These are phyloP conservation scores for Dendrolimus houi DNA, from an alignment of 2,888 invertebrate genomes.

Conservation along the genomic window DNA sequence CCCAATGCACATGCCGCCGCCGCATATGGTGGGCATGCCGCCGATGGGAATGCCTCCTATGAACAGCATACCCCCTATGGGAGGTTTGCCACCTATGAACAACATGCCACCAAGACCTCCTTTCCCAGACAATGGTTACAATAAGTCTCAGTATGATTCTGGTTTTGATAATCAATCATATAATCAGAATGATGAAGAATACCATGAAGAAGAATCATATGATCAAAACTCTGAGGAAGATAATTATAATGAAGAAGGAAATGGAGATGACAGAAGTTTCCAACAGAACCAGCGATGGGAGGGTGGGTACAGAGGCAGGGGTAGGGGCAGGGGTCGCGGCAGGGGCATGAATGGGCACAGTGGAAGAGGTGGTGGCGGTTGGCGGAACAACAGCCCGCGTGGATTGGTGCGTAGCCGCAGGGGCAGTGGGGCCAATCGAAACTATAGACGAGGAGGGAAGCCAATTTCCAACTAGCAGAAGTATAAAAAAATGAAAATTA, in stretches of 20 bases:
- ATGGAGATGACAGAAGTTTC: slow-evolving; percentile 36
- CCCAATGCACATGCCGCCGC: slow-evolving; percentile 12
- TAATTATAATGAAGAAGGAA: slow-evolving; percentile 40
- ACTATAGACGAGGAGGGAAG: slow-evolving; percentile 60
- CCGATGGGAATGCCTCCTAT: slow-evolving; percentile 27
- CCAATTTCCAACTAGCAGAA: slow-evolving; percentile 47
- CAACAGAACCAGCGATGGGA: slow-evolving; percentile 54
- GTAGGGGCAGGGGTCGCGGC: slow-evolving; percentile 58
- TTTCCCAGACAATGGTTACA: slow-evolving; percentile 57
- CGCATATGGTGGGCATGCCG: slow-evolving; percentile 19
- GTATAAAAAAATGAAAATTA: neutral
- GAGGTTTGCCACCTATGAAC: slow-evolving; percentile 36
- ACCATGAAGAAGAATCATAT: slow-evolving; percentile 40
- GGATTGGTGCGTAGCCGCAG: slow-evolving; percentile 46
- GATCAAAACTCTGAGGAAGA: slow-evolving; percentile 48
- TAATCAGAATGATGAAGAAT: slow-evolving; percentile 49
- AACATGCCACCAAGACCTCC: slow-evolving; percentile 38
- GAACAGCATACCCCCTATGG: slow-evolving; percentile 32
- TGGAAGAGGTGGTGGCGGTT: slow-evolving; percentile 49
- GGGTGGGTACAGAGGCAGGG: slow-evolving; percentile 46
- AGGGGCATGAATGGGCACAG: slow-evolving; percentile 59
- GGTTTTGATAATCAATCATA: slow-evolving; percentile 48
- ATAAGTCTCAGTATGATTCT: slow-evolving; percentile 52
- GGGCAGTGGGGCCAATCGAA: slow-evolving; percentile 44
- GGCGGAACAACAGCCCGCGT: slow-evolving; percentile 34